Evolutionary conservation across 2,888 invertebrate genomes (phyloP).

Genomic region (Schizotus pectinicornis): DNA sequence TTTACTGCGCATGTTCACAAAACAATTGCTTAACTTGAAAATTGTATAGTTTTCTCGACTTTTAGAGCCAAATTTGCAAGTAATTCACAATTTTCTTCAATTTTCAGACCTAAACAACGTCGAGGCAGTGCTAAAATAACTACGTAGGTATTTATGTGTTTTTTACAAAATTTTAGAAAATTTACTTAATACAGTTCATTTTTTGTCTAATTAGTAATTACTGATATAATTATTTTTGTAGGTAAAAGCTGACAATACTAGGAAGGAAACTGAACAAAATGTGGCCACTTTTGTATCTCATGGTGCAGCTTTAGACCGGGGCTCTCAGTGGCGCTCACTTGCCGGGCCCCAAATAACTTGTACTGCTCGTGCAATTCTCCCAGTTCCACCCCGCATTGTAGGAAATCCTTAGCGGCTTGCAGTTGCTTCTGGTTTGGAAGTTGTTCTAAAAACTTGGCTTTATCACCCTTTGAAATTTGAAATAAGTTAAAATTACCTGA

Average conservation of each 20-base stretch:
- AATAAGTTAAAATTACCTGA: conserved; percentile 51
- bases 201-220: too few species aligned
- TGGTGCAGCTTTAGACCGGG: conserved; percentile 63
- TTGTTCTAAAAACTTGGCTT: conserved; percentile 47
- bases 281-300: conserved; percentile 63
- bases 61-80: too few species aligned
- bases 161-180: too few species aligned
- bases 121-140: too few species aligned
- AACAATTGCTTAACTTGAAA: too few species aligned
- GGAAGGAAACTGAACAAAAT: conserved; percentile 42
- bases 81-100: too few species aligned
- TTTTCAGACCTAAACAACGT: too few species aligned
- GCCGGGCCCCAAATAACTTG: conserved; percentile 63
- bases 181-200: too few species aligned
- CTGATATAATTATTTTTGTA: too few species aligned
- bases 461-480: conserved; percentile 6
- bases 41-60: too few species aligned
- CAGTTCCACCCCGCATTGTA: conserved; percentile 60
- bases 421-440: conserved; percentile 59
- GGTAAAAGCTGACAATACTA: not conserved
- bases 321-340: conserved; percentile 61
- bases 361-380: conserved; percentile 60
- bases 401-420: conserved; percentile 58
- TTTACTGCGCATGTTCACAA: too few species aligned
- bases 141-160: too few species aligned